Percentiles rank a stretch among this genome's conserved stretches.
Conservation (phyloP, 2,888 invertebrate genomes). For the Drosophila austrosaltans region DNA sequence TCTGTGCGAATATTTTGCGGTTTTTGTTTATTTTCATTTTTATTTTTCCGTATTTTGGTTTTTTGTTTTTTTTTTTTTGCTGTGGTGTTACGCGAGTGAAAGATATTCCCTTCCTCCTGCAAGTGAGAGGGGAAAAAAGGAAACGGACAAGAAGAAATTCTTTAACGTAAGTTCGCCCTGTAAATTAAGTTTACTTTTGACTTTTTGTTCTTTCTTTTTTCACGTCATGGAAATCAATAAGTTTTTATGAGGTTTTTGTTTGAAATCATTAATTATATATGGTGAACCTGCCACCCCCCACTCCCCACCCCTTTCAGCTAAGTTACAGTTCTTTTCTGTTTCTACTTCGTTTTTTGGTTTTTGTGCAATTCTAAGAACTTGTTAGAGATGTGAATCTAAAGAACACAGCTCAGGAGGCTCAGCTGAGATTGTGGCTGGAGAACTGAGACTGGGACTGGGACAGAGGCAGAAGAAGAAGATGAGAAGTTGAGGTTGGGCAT, state of each 20-base stretch:
- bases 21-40: conserved; percentile 34
- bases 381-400: conserved; percentile 67
- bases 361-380: conserved; percentile 63
- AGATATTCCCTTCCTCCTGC: not conserved
- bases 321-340: not conserved
- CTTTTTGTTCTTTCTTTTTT: conserved; percentile 15
- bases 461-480: too few species aligned
- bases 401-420: conserved; percentile 57
- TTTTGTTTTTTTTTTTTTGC: conserved; percentile 21
- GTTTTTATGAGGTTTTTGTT: conserved; percentile 54
- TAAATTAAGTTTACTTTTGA: conserved; percentile 8
- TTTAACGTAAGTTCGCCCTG: conserved; percentile 10
- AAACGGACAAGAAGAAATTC: not conserved
- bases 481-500: conserved; percentile 21
- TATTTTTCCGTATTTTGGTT: conserved; percentile 12
- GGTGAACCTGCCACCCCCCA: not conserved
- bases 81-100: not conserved
- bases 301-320: not conserved
- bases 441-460: too few species aligned
- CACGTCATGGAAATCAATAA: conserved; percentile 53
- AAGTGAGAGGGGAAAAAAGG: too few species aligned
- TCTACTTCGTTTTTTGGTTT: conserved; percentile 9
- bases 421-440: not conserved
- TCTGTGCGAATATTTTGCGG: conserved; percentile 14
- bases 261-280: conserved; percentile 69